Evolutionary conservation across 2,113 vertebrate genomes (phyloP).

Genomic region (Callaeas wilsoni): DNA sequence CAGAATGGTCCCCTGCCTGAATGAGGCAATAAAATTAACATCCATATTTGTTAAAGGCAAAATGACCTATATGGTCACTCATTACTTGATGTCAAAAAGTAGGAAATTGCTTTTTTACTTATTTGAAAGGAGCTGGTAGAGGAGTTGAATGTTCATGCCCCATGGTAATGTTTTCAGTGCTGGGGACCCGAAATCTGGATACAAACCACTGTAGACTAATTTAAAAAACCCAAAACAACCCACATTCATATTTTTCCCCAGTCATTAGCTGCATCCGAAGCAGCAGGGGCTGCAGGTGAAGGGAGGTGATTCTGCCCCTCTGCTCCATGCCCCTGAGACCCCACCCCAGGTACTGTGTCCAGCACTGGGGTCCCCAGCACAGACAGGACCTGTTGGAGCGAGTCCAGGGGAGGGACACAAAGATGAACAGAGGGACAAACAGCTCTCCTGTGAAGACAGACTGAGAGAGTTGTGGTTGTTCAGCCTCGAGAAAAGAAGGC

Average conservation of each 20-base stretch:
- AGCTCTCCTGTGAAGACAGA: background rate
- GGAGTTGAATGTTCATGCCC: background rate
- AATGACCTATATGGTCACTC: fast-evolving
- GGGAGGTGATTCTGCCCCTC: background rate
- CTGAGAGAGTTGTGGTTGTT: background rate
- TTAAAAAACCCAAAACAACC: background rate
- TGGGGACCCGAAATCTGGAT: background rate
- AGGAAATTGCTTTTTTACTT: background rate
- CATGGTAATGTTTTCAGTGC: background rate
- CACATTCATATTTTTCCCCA: background rate
- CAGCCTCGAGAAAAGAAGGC: background rate
- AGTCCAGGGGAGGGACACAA: background rate
- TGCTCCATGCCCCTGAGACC: background rate
- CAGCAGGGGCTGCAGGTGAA: background rate
- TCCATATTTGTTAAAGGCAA: background rate
- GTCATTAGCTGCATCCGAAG: background rate
- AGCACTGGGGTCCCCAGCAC: background rate
- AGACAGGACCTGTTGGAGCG: background rate
- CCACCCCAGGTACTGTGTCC: background rate
- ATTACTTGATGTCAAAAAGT: background rate
- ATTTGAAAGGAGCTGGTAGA: background rate
- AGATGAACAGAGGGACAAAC: no score
- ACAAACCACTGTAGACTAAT: background rate
- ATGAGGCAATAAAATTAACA: background rate
- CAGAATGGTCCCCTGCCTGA: background rate